A percentile compares a stretch with the other conserved stretches of the same genome.
phyloP scores from a whole-genome alignment of 2,888 invertebrate species.

The Ecdyonurus torrentis region DNA sequence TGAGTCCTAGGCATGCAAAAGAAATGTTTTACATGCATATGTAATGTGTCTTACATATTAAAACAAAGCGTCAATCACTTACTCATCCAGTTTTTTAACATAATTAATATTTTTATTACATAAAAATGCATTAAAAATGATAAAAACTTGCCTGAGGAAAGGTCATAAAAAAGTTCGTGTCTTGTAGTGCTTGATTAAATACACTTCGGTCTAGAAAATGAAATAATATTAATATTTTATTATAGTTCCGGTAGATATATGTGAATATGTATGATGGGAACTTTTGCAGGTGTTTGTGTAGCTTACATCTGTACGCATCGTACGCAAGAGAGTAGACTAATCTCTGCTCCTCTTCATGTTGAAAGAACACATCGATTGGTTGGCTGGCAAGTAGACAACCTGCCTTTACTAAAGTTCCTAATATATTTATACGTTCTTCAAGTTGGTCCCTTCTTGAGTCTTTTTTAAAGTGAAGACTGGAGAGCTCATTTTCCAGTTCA shows the following conservation, averaged over 20 bases:
- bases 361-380: conserved; percentile 25
- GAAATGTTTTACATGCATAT: too few relatives aligned
- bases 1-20: too few relatives aligned
- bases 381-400: conserved; percentile 1
- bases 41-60: too few relatives aligned
- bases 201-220: conserved; percentile 45
- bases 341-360: conserved; percentile 55
- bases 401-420: conserved; percentile 7
- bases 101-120: too few relatives aligned
- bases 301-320: conserved; percentile 56
- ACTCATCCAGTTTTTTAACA: too few relatives aligned
- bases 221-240: neutral
- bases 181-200: conserved; percentile 43
- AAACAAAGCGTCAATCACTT: too few relatives aligned
- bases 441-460: neutral
- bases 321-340: conserved; percentile 54
- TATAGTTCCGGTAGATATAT: neutral
- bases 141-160: conserved; percentile 34
- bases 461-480: neutral
- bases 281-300: neutral
- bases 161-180: conserved; percentile 39
- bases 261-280: neutral
- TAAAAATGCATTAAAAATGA: too few relatives aligned
- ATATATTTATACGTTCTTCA: neutral
- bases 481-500: neutral